These are phyloP conservation scores for Periphyllus acericola DNA, from an alignment of 2,888 invertebrate genomes.

Conservation along the genomic window DNA sequence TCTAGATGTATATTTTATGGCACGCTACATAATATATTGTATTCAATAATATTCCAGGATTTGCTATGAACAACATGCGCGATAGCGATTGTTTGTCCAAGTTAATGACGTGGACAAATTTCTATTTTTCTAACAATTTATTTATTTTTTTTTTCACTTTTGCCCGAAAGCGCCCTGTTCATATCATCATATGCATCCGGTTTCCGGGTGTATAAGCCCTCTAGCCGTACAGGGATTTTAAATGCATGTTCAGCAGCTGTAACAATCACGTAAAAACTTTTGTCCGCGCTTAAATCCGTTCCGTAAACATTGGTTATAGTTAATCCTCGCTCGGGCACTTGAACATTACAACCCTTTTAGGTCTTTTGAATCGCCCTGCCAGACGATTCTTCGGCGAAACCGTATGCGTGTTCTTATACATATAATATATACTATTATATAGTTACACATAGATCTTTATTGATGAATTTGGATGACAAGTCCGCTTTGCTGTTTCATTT, in stretches of 20 bases:
- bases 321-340: constrained; percentile 56
- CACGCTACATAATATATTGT: too few species aligned
- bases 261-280: constrained; percentile 59
- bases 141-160: constrained; percentile 8
- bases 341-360: constrained; percentile 49
- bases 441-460: constrained; percentile 39
- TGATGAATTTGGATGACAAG: constrained; percentile 51
- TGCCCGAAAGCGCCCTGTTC: neutral
- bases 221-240: constrained; percentile 26
- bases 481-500: constrained; percentile 16
- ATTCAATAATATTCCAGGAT: too few species aligned
- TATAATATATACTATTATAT: constrained; percentile 18
- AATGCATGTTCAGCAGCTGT: constrained; percentile 54
- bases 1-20: too few species aligned
- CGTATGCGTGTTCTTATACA: constrained; percentile 36
- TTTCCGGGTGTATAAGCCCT: constrained; percentile 46
- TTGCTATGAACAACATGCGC: neutral
- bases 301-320: constrained; percentile 58
- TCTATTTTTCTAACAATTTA: constrained; percentile 30
- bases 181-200: constrained; percentile 4
- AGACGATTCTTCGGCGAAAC: constrained; percentile 13
- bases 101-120: constrained; percentile 32
- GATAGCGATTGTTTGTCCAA: neutral
- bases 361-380: constrained; percentile 34
- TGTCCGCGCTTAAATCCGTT: constrained; percentile 56